Conservation (phyloP, 2,888 invertebrate species). For the Drosophila mulleri region DNA sequence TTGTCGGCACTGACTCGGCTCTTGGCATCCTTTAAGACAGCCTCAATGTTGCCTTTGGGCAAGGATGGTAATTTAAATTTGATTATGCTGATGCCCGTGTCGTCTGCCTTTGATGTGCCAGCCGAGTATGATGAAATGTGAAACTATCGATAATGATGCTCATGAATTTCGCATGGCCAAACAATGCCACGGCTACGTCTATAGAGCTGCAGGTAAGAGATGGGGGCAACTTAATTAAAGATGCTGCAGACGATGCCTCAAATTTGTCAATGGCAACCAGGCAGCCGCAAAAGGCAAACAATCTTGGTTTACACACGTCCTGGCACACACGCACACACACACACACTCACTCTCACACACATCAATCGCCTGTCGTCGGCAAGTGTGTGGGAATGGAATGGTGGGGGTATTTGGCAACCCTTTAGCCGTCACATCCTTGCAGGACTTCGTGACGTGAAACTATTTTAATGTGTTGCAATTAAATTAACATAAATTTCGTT, state of each 20-base stretch:
- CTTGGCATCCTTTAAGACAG: neutral
- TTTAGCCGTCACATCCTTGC: constrained; percentile 30
- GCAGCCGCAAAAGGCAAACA: constrained; percentile 67
- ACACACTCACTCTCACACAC: constrained; percentile 32
- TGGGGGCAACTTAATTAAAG: constrained; percentile 71
- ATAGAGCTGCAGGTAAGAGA: neutral
- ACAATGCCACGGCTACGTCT: constrained; percentile 15
- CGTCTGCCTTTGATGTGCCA: constrained; percentile 64
- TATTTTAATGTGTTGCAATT: constrained; percentile 81
- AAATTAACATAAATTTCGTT: constrained; percentile 76
- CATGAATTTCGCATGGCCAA: constrained; percentile 56
- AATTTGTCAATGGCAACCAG: constrained; percentile 72
- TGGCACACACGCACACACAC: constrained; percentile 17
- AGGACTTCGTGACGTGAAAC: constrained; percentile 70
- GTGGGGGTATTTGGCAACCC: constrained; percentile 42
- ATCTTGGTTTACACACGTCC: constrained; percentile 35
- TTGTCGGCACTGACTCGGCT: neutral
- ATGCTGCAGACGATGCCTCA: constrained; percentile 46
- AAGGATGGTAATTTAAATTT: constrained; percentile 53
- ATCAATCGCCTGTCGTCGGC: constrained; percentile 59
- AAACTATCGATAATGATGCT: constrained; percentile 75
- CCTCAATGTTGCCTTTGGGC: constrained; percentile 19
- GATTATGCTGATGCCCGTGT: constrained; percentile 25
- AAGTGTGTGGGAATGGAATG: constrained; percentile 7
- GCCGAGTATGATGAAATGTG: constrained; percentile 56